phyloP scores from a whole-genome alignment of 2,797 vertebrate genomes.

The Trachops cirrhosus region DNA sequence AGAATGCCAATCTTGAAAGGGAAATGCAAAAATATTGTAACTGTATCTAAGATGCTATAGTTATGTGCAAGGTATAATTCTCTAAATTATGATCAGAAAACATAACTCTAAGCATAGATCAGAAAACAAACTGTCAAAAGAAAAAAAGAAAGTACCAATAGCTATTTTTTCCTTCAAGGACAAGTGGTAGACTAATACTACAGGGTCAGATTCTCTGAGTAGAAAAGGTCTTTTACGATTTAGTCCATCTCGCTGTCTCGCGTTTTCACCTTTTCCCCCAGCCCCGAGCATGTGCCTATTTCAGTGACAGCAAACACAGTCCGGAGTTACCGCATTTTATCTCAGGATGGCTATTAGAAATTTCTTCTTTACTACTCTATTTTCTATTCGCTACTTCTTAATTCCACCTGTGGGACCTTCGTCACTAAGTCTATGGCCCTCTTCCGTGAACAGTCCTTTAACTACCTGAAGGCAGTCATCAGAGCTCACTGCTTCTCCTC shows the following conservation, averaged over 20 bases:
- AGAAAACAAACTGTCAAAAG: neutral
- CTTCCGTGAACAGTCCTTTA: neutral
- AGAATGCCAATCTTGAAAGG: conserved; percentile 4
- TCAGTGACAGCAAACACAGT: neutral
- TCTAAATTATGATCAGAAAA: neutral
- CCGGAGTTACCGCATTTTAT: neutral
- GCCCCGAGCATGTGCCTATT: neutral
- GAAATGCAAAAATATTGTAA: neutral
- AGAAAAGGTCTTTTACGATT: neutral
- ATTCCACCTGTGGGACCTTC: neutral
- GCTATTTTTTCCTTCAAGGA: neutral
- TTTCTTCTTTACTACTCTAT: neutral
- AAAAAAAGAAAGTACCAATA: neutral
- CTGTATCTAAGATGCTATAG: neutral
- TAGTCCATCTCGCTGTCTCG: neutral
- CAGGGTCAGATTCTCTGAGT: neutral
- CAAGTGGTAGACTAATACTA: neutral
- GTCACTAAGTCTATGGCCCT: neutral
- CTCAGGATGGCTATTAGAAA: neutral
- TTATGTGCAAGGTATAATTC: neutral
- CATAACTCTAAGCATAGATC: neutral
- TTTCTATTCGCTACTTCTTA: neutral
- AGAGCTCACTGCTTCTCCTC: neutral
- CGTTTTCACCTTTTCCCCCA: neutral
- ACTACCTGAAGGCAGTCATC: neutral